Base-by-base conservation (phyloP, 2,888 invertebrate species). In the Agriotes lineatus region DNA sequence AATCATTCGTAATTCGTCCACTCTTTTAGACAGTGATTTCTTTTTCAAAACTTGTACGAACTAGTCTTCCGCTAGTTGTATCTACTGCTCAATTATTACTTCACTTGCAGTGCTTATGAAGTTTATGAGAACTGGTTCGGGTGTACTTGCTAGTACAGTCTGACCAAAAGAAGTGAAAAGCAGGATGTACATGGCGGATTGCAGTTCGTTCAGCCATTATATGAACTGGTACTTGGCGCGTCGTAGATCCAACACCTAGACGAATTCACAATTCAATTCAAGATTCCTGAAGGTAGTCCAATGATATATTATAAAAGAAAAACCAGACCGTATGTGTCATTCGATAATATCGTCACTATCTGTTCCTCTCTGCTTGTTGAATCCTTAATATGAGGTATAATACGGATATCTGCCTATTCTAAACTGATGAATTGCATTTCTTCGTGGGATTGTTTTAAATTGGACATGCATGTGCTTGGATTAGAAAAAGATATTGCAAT, bases 141-240 rank as follows among this genome's bases (percentile, higher is more conserved):
- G 42, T 42, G 42, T 42, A 42, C 42, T 42, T 42, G 42, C 42
- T 42, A 42, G 42, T 42, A 16, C 16, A 42, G 42, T 42, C 42
- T 42, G 42, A 42, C 16, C 42, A 4, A 42, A 16, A 16, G 42
- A 42, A 42, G 7, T 35, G n/a, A 10, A 35, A 35, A 35, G 35
- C 35, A 35, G 35, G 35, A 35, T 10, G 35, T 3, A 10, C 35
- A 35, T 35, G 42, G 14, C 42, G 16, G 12, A 42, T 42, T 42
- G 42, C 42, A 42, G 16, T 42, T 42, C 42, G 42, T 42, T 42
- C 16, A 42, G 42, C 42, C 42, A 42, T 42, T 42, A 16, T 42
- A 42, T 42, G 12, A 37, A n/a, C 37, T 2, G 37, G 37, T 9
- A 37, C 10, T 37, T n/a, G n/a, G n/a, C 37, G n/a, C 3, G n/a